A percentile compares a stretch with the other conserved stretches of the same genome.
Conservation (phyloP, 2,113 vertebrate genomes). For the Candoia aspera region DNA sequence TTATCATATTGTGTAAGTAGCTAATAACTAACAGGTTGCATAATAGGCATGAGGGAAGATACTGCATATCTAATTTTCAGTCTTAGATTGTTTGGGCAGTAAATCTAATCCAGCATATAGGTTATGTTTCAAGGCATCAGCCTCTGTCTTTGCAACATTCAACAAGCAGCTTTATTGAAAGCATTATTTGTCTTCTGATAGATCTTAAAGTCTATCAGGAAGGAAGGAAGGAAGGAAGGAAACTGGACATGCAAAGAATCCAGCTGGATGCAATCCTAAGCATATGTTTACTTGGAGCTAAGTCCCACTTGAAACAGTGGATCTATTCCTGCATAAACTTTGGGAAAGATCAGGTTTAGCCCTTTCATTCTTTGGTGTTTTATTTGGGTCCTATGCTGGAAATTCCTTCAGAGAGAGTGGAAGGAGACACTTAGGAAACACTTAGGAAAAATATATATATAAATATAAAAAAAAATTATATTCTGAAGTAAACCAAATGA, state of each 20-base stretch:
- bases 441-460: too few relatives aligned
- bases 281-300: not conserved
- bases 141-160: not conserved
- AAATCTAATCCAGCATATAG: not conserved
- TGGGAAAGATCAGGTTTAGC: not conserved
- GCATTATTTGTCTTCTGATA: not conserved
- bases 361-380: not conserved
- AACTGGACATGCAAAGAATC: too few relatives aligned
- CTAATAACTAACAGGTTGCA: not conserved
- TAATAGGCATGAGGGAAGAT: not conserved
- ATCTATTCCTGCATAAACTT: not conserved
- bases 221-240: too few relatives aligned
- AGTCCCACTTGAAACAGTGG: not conserved
- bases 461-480: too few relatives aligned
- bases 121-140: not conserved
- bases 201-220: not conserved
- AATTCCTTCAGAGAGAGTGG: not conserved
- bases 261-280: not conserved
- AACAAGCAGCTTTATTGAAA: not conserved
- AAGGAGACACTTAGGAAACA: conserved; percentile 13
- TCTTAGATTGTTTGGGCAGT: not conserved
- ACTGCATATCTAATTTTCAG: not conserved
- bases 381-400: not conserved
- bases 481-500: not conserved
- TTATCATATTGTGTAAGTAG: not conserved